phyloP scores from a whole-genome alignment of 2,113 vertebrate species.

The Turnix velox region DNA sequence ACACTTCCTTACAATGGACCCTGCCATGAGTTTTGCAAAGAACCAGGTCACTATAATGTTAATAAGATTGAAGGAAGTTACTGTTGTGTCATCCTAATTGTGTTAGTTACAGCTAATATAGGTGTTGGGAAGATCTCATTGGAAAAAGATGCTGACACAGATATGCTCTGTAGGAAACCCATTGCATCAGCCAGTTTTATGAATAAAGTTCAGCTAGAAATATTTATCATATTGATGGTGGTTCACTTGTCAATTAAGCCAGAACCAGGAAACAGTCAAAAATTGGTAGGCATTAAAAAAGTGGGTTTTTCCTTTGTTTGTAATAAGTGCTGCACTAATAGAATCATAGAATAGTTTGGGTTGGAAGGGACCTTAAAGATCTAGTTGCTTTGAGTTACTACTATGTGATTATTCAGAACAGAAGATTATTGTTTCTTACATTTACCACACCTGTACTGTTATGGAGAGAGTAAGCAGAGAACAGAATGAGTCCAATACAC shows the following conservation, averaged over 20 bases:
- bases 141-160: neutral
- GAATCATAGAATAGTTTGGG: no score
- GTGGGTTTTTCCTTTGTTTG: neutral
- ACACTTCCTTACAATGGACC: neutral
- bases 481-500: neutral
- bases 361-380: no score
- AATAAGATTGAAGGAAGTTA: neutral
- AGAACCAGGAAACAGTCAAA: neutral
- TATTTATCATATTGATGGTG: neutral
- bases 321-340: neutral
- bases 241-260: neutral
- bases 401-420: neutral
- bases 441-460: neutral
- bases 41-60: neutral
- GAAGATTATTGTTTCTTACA: neutral
- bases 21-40: neutral
- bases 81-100: neutral
- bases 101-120: neutral
- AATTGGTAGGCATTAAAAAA: neutral
- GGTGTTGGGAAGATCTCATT: neutral
- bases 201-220: neutral
- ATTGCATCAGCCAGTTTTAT: neutral
- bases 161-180: neutral
- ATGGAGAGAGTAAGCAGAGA: neutral
- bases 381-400: neutral